Evolutionary conservation across 1,140 invertebrate genomes (phyloP), one percentile per base, ranked within the genome.

Genomic region (Platyura marginata): DNA sequence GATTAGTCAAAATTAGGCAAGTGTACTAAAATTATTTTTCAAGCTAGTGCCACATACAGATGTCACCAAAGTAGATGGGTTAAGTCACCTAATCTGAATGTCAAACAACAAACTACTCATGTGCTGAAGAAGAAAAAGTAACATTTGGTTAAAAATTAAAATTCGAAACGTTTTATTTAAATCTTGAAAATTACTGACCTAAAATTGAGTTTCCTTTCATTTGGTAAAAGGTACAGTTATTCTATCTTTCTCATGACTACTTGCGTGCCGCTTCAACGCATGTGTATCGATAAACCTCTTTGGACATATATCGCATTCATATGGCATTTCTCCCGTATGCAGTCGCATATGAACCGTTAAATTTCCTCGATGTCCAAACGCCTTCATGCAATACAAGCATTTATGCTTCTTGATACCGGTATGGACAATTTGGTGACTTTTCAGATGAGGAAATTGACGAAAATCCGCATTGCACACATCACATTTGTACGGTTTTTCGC

Each of bases 291-390:
- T n/a, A 42, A 48, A 50, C 2, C 42, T 29, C 32, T 47, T 41
- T 4, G 19, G 9, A 32, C 49, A 50, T 53, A 50, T 48, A 16
- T 47, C 41, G 34, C 49, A 50, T 29, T 50, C 38, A 18, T 37
- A 45, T 18, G 25, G 11, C 19, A 23, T 11, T 41, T 48, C 34
- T 35, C 18, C 36, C 13, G 44, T 21, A 16, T 48, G 47, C 35
- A 42, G 48, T 10, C 40, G 18, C 32, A 44, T 46, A 20, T 50
- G 48, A 10, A 45, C 29, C 11, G 33, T 43, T 19, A 50, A 41
- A 1, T 44, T 37, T 22, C 45, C 44, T n/a, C 35, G 21, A 22
- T 46, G 44, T 39, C 23, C 44, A 37, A 48, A 50, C 13, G 29
- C 34, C 25, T 43, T 46, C 3, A 34, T 33, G 25, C 48, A 50